Percentiles rank a stretch among this genome's conserved stretches.
phyloP scores from a whole-genome alignment of 2,888 invertebrate genomes.

The Morpho deidamia region DNA sequence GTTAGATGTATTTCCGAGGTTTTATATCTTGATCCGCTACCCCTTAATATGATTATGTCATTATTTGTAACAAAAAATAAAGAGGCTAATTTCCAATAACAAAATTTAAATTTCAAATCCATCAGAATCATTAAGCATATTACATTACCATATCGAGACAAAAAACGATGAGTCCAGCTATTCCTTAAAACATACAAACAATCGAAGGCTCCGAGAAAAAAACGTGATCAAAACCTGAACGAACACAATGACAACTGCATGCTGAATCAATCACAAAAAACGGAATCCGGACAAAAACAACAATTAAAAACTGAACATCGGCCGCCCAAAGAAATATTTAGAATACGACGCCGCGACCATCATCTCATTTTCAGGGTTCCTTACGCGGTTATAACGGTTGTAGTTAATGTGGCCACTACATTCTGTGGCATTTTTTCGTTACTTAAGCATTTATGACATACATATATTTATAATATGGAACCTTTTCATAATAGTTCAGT shows the following conservation, averaged over 20 bases:
- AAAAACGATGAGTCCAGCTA: constrained; percentile 42
- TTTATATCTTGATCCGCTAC: too few species aligned
- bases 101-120: constrained; percentile 45
- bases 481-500: too few species aligned
- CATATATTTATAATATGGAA: too few species aligned
- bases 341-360: constrained; percentile 50
- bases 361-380: constrained; percentile 21
- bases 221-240: constrained; percentile 68
- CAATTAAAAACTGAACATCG: constrained; percentile 66
- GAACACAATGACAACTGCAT: constrained; percentile 76
- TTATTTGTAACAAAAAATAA: too few species aligned
- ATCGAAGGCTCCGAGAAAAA: constrained; percentile 55
- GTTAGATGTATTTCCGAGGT: too few species aligned
- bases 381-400: background rate
- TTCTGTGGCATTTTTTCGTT: too few species aligned
- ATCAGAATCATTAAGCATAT: constrained; percentile 62
- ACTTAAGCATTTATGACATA: too few species aligned
- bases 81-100: too few species aligned
- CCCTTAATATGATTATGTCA: too few species aligned
- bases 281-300: constrained; percentile 75
- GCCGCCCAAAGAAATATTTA: constrained; percentile 70
- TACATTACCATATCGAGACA: constrained; percentile 51
- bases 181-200: constrained; percentile 74
- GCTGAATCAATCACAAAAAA: constrained; percentile 77
- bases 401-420: too few species aligned